Percentiles rank a stretch among this genome's conserved stretches.
phyloP scores from a whole-genome alignment of 2,888 invertebrate genomes.

The Baronia brevicornis region DNA sequence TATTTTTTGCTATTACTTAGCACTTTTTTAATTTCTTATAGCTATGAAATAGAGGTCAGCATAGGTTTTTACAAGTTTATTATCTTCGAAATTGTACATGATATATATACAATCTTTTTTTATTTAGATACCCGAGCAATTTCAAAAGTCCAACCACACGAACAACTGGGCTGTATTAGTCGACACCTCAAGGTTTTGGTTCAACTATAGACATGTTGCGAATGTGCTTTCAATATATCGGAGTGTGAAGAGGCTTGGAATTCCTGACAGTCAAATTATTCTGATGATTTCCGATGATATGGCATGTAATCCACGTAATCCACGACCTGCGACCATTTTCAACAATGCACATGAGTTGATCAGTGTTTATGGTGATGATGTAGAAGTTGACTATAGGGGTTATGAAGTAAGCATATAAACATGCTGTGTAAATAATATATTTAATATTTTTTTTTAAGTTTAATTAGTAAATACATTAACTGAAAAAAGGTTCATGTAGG shows the following conservation, averaged over 20 bases:
- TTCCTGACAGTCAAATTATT: conserved; percentile 98
- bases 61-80: too few relatives aligned
- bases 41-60: conserved; percentile 14
- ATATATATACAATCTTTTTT: too few relatives aligned
- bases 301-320: conserved; percentile 99
- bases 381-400: conserved; percentile 98
- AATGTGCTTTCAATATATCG: conserved; percentile 98
- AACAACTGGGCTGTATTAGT: conserved; percentile 99
- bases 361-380: conserved; percentile 99
- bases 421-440: neutral
- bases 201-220: conserved; percentile 99
- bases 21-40: neutral
- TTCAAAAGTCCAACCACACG: conserved; percentile 85
- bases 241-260: conserved; percentile 98
- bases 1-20: too few relatives aligned
- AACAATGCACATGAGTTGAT: conserved; percentile 98
- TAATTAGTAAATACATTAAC: too few relatives aligned
- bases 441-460: too few relatives aligned
- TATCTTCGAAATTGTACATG: too few relatives aligned
- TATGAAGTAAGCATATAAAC: conserved; percentile 79
- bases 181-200: conserved; percentile 99
- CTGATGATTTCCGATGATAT: conserved; percentile 99
- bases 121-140: conserved; percentile 70
- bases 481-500: too few relatives aligned
- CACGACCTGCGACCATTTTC: conserved; percentile 97